Conservation (phyloP, 2,797 vertebrate species). For the Oreonectes daqikongensis region DNA sequence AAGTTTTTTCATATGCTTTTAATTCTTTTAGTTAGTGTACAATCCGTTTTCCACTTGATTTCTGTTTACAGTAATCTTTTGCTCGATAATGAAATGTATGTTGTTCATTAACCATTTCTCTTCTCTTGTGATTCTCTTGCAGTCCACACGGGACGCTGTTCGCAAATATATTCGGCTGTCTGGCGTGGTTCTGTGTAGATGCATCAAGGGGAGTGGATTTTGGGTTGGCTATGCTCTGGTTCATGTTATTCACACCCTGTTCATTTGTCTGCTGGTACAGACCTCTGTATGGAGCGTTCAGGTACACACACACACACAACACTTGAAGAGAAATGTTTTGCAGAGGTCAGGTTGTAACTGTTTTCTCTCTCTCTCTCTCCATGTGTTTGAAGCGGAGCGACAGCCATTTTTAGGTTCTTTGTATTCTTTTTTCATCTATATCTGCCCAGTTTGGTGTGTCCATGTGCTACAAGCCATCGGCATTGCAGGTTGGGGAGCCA, state of each 20-base stretch:
- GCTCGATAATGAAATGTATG: neutral
- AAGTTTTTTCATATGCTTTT: too few species aligned
- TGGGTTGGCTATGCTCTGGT: conserved; percentile 94
- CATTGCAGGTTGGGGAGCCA: conserved; percentile 92
- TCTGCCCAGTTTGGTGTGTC: conserved; percentile 95
- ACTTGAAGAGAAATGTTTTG: neutral
- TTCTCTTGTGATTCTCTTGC: conserved; percentile 46
- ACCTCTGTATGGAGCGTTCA: conserved; percentile 96
- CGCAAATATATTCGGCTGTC: conserved; percentile 91
- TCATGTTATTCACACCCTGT: conserved; percentile 89
- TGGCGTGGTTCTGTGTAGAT: conserved; percentile 96
- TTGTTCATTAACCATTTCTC: neutral
- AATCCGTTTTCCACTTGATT: neutral
- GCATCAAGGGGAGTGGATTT: conserved; percentile 86
- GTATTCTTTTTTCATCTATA: conserved; percentile 93
- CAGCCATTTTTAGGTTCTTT: conserved; percentile 59
- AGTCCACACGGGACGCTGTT: conserved; percentile 93
- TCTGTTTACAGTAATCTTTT: neutral
- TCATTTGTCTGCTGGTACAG: conserved; percentile 91
- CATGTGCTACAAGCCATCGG: conserved; percentile 94
- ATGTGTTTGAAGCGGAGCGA: conserved; percentile 50
- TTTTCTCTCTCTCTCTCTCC: conserved; percentile 2
- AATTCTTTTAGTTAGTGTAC: too few species aligned
- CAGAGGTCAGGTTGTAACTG: neutral
- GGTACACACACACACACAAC: conserved; percentile 73